Percentiles rank a stretch among this genome's conserved stretches.
Conservation (phyloP, 2,888 invertebrate genomes). For the Scaptomyza caliginosa region DNA sequence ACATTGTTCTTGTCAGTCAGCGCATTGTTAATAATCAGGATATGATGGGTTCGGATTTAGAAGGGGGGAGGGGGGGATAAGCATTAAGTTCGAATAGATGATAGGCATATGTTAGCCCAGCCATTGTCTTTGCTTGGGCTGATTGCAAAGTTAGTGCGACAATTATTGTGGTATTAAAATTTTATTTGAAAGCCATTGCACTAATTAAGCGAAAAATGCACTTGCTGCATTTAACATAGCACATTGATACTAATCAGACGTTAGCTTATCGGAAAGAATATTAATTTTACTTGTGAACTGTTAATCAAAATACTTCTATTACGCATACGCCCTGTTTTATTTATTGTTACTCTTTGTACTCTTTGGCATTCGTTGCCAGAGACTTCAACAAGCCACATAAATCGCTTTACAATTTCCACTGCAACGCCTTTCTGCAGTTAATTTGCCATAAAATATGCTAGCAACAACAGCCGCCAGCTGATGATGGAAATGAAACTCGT, state of each 20-base stretch:
- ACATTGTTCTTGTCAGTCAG: slow-evolving; percentile 76
- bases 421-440: slow-evolving; percentile 68
- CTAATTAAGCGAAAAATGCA: slow-evolving; percentile 59
- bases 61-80: not conserved
- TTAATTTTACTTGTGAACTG: too few species aligned
- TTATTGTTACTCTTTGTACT: slow-evolving; percentile 3
- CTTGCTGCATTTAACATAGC: slow-evolving; percentile 6
- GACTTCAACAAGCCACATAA: slow-evolving; percentile 22
- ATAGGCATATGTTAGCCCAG: slow-evolving; percentile 52
- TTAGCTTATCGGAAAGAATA: too few species aligned
- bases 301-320: slow-evolving; percentile 16
- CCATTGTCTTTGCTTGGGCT: slow-evolving; percentile 52
- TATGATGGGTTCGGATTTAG: slow-evolving; percentile 18
- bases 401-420: slow-evolving; percentile 55
- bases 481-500: slow-evolving; percentile 42
- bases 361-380: not conserved
- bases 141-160: slow-evolving; percentile 70
- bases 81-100: slow-evolving; percentile 39
- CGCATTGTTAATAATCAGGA: slow-evolving; percentile 69
- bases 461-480: slow-evolving; percentile 43
- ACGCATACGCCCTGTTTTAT: slow-evolving; percentile 33
- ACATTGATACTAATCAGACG: slow-evolving; percentile 1
- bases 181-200: slow-evolving; percentile 38
- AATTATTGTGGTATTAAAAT: slow-evolving; percentile 73
- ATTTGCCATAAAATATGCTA: slow-evolving; percentile 72